Percentiles rank a stretch among this genome's conserved stretches.
Conservation (phyloP, 2,797 vertebrate genomes). For the Poeciliopsis infans region DNA sequence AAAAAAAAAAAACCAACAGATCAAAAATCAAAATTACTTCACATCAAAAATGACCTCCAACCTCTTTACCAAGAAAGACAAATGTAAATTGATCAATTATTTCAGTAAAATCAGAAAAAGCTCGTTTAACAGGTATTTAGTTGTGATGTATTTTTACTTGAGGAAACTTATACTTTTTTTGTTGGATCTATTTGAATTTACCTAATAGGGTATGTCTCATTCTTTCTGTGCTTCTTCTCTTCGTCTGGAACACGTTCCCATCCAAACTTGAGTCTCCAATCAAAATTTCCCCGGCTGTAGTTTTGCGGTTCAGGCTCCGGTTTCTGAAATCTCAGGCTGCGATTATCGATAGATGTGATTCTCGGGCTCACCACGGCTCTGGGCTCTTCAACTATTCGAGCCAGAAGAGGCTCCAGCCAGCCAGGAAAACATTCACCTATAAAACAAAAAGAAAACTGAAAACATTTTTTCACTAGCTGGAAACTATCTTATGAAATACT, state of each 20-base stretch:
- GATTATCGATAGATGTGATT: slow-evolving; percentile 81
- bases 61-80: neutral
- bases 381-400: slow-evolving; percentile 82
- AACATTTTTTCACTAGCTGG: neutral
- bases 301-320: slow-evolving; percentile 64
- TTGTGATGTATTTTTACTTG: neutral
- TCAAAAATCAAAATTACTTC: too few relatives aligned
- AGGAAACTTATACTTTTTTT: neutral
- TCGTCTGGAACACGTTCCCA: slow-evolving; percentile 81
- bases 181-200: slow-evolving; percentile 35
- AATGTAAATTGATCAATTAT: neutral
- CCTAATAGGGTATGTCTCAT: slow-evolving; percentile 88
- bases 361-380: slow-evolving; percentile 84
- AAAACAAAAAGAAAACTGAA: neutral
- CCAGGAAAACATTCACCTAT: slow-evolving; percentile 89
- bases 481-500: neutral
- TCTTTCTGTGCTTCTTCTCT: slow-evolving; percentile 77
- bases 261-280: slow-evolving; percentile 86
- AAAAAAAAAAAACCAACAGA: too few relatives aligned
- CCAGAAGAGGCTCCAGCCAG: slow-evolving; percentile 89
- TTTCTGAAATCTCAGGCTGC: slow-evolving; percentile 82
- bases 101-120: neutral
- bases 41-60: too few relatives aligned
- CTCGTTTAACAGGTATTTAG: neutral
- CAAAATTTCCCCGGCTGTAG: slow-evolving; percentile 83